phyloP scores from a whole-genome alignment of 2,797 vertebrate species.

The Enteromius mattozi region DNA sequence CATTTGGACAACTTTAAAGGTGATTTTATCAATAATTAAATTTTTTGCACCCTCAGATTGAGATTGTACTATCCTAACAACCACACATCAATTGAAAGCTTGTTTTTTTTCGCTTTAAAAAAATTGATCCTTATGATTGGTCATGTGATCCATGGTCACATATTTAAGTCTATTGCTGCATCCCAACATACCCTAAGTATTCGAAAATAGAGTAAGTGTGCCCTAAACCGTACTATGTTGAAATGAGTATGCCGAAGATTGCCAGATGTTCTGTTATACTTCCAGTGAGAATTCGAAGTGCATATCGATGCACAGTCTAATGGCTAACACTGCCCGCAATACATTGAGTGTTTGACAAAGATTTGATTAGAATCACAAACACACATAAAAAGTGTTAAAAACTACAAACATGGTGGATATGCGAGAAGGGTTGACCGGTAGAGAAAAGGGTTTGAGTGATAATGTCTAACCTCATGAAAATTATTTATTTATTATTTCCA shows the following conservation, averaged over 20 bases:
- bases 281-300: background rate
- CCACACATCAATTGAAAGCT: too few species aligned
- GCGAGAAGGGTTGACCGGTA: background rate
- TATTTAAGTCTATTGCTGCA: background rate
- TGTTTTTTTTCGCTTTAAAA: too few species aligned
- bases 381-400: background rate
- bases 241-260: background rate
- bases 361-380: background rate
- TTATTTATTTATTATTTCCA: background rate
- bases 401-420: background rate
- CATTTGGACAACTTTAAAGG: too few species aligned
- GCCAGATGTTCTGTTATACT: background rate
- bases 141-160: background rate
- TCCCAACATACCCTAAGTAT: background rate
- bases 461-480: background rate
- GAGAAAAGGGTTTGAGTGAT: background rate
- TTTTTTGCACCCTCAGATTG: too few species aligned
- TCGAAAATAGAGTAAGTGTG: background rate
- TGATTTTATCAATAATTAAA: too few species aligned
- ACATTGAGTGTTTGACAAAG: background rate
- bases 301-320: background rate
- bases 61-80: too few species aligned
- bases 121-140: too few species aligned
- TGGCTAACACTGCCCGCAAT: too few species aligned
- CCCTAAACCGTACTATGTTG: background rate